These are phyloP conservation scores for Odontocolon sp. DNA, from an alignment of 2,888 invertebrate genomes.

Conservation along the genomic window DNA sequence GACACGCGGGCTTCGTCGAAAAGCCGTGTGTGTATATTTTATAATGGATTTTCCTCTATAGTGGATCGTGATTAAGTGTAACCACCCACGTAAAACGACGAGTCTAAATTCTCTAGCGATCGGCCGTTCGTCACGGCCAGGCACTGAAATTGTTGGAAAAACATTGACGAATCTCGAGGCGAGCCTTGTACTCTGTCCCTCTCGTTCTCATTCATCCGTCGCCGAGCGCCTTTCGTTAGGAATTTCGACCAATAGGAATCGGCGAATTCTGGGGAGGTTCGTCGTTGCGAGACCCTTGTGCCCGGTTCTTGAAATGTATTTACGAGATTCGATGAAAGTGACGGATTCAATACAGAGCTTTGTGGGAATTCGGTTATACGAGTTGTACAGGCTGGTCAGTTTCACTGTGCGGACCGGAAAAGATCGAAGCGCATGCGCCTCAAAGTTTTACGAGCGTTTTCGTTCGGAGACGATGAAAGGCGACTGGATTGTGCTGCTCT, in stretches of 20 bases:
- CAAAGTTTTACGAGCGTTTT: too few species aligned
- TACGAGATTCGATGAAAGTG: too few species aligned
- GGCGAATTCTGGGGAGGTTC: neutral
- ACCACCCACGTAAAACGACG: neutral
- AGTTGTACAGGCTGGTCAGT: too few species aligned
- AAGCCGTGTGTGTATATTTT: conserved; percentile 16
- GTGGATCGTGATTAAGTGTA: neutral
- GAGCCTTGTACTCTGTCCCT: neutral
- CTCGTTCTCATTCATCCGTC: neutral
- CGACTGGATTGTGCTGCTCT: too few species aligned
- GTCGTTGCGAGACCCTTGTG: neutral
- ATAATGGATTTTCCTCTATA: neutral
- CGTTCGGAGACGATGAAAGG: too few species aligned
- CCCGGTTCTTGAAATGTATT: neutral
- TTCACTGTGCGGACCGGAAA: too few species aligned
- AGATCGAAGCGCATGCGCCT: too few species aligned
- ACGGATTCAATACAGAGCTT: too few species aligned
- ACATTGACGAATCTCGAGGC: neutral
- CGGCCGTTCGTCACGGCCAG: too few species aligned
- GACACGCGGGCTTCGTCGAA: conserved; percentile 35
- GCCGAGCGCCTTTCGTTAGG: neutral
- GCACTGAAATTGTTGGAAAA: conserved; percentile 29
- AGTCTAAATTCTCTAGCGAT: conserved; percentile 13
- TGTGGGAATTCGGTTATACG: too few species aligned
- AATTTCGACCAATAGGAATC: neutral